These are phyloP conservation scores for Menidia beryllina DNA, from an alignment of 2,113 vertebrate species.

Conservation along the genomic window DNA sequence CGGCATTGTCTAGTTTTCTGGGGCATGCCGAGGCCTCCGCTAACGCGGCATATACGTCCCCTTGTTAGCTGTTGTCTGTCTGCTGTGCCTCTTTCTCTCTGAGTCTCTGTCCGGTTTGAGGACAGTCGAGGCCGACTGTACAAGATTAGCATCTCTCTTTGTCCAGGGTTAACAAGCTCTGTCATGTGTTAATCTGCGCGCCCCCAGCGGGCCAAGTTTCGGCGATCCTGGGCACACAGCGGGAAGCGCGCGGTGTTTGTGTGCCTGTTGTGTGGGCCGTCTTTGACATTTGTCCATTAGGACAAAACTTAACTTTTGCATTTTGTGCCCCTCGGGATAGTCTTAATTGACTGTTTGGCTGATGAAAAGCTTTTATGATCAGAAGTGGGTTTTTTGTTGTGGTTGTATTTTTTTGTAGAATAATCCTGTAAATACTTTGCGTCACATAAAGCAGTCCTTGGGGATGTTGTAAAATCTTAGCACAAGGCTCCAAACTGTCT, in stretches of 20 bases:
- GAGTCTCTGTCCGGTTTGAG: slow-evolving; percentile 37
- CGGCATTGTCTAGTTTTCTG: slow-evolving; percentile 66
- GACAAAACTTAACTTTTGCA: no score
- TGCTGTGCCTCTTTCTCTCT: not conserved
- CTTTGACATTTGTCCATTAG: slow-evolving; percentile 15
- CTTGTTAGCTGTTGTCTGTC: slow-evolving; percentile 31
- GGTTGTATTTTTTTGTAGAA: not conserved
- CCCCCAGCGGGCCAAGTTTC: slow-evolving; percentile 60
- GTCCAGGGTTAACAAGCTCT: slow-evolving; percentile 82
- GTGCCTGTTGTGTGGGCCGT: slow-evolving; percentile 19
- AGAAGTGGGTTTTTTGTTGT: not conserved
- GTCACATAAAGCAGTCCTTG: not conserved
- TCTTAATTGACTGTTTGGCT: not conserved
- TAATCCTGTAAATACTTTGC: not conserved
- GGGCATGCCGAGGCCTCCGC: slow-evolving; percentile 62
- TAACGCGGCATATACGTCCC: slow-evolving; percentile 24
- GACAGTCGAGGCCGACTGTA: slow-evolving; percentile 61
- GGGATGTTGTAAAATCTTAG: slow-evolving; percentile 36
- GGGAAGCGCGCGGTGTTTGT: slow-evolving; percentile 41
- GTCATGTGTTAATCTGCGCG: slow-evolving; percentile 79
- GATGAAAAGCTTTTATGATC: not conserved
- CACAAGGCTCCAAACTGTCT: slow-evolving; percentile 14
- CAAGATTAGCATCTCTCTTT: slow-evolving; percentile 82
- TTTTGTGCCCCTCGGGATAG: not conserved
- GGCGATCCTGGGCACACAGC: slow-evolving; percentile 19